A percentile compares a stretch with the other conserved stretches of the same genome.
These are phyloP conservation scores for Pygoscelis antarcticus DNA, from an alignment of 2,113 vertebrate species.

Conservation along the genomic window DNA sequence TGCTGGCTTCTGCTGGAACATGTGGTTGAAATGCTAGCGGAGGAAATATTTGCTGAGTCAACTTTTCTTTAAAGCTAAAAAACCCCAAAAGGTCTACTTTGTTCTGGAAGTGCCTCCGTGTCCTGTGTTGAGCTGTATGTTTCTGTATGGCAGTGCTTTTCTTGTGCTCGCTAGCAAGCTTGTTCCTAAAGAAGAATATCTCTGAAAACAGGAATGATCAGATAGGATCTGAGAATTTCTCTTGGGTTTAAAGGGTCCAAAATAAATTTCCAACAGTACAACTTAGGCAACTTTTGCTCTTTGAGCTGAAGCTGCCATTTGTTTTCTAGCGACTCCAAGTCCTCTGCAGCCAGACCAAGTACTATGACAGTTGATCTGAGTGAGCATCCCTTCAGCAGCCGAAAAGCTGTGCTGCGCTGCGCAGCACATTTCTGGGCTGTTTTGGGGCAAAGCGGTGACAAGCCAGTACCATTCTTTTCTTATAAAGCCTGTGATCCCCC, in stretches of 20 bases:
- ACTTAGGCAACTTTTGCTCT: not conserved
- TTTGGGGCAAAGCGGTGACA: not conserved
- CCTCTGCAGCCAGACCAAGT: not conserved
- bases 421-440: not conserved
- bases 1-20: not conserved
- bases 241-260: not conserved
- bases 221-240: not conserved
- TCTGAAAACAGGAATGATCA: not conserved
- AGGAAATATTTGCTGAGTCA: slow-evolving; percentile 61
- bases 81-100: not conserved
- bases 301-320: not conserved
- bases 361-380: not conserved
- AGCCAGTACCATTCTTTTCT: not conserved
- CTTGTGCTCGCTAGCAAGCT: not conserved
- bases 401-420: not conserved
- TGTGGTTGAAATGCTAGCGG: slow-evolving; percentile 27
- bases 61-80: slow-evolving; percentile 8
- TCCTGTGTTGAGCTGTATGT: not conserved
- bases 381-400: not conserved
- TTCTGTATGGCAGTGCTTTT: not conserved
- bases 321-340: not conserved
- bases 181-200: not conserved
- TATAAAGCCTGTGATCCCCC: not conserved
- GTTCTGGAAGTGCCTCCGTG: not conserved
- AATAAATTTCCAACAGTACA: not conserved